Evolutionary conservation across 2,888 invertebrate genomes (phyloP), one percentile per base, ranked within the genome.

Genomic region (Dugesia japonica): DNA sequence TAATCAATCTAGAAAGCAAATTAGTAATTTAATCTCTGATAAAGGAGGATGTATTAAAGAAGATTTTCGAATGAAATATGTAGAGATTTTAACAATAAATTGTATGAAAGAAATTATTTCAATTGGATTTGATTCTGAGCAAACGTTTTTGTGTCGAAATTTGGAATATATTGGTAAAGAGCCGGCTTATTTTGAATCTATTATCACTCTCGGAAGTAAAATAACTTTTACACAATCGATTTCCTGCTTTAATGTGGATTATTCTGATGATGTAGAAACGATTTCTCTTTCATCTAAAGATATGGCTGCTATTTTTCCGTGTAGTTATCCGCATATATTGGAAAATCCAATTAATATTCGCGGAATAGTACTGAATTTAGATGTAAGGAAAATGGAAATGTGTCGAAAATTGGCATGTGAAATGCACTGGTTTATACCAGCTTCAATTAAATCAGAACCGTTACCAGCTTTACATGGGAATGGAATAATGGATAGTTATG

Each of bases 71-170:
- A 56, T 56, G 56, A 56, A 23, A 56, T 56, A 9, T 23, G 17
- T 7, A 4, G 56, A 56, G 23, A 56, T 56, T 4, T 9, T 97
- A 86, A 90, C 92, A 0, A 87, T 88, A 79, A 91, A 92, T 83
- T 99, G 99, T 86, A 91, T 92, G 0, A 95, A 93, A 85, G 98
- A 99, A 83, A 99, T 99, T 78, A 92, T 99, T 79, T 94, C 98
- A 0, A 89, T 92, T 81, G 98, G 97, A 0, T 99, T 97, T 84
- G 91, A 94, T 84, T 85, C 89, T 0, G 88, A 91, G 0, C 95
- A 93, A 82, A 99, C 98, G 0, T 98, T 99, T 83, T 93, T 99
- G 80, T 99, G 98, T 83, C 91, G 92, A 75, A 89, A 99, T 86
- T 87, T 94, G 77, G 90, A 91, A 80, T 97, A 91, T 84, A 91